These are phyloP conservation scores for Ormyrus rosae DNA, from an alignment of 2,888 invertebrate species.

Conservation along the genomic window DNA sequence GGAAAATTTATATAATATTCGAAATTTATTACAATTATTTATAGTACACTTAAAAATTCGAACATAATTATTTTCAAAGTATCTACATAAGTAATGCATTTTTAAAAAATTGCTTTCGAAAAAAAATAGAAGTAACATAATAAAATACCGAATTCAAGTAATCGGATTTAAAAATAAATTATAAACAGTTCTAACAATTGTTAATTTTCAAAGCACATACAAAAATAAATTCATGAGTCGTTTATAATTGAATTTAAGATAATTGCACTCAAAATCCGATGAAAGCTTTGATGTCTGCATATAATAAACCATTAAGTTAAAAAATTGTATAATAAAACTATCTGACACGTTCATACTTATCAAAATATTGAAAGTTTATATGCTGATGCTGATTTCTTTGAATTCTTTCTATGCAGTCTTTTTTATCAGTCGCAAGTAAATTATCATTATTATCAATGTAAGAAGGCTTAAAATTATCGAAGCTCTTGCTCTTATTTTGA, in stretches of 20 bases:
- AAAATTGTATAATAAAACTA: conserved; percentile 49
- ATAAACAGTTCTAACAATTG: not conserved
- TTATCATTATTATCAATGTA: conserved; percentile 25
- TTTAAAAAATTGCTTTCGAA: conserved; percentile 44
- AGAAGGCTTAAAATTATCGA: conserved; percentile 26
- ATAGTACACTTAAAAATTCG: conserved; percentile 50
- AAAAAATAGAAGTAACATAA: conserved; percentile 39
- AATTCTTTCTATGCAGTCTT: conserved; percentile 43
- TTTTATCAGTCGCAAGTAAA: conserved; percentile 39
- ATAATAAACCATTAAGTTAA: conserved; percentile 22
- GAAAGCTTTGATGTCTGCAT: conserved; percentile 40
- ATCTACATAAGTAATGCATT: conserved; percentile 48
- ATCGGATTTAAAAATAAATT: conserved; percentile 42
- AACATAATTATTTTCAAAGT: conserved; percentile 42
- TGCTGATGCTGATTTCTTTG: conserved; percentile 42
- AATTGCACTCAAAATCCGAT: conserved; percentile 51
- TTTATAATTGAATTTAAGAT: conserved; percentile 15
- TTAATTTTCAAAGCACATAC: conserved; percentile 32
- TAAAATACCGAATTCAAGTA: conserved; percentile 43
- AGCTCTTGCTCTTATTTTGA: conserved; percentile 35
- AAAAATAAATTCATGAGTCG: conserved; percentile 54
- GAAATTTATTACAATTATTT: conserved; percentile 52
- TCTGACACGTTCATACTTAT: conserved; percentile 52
- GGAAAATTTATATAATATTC: conserved; percentile 30
- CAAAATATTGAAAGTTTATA: conserved; percentile 45